These are phyloP conservation scores for Mus caroli DNA, from an alignment of 2,797 vertebrate genomes.

Conservation along the genomic window DNA sequence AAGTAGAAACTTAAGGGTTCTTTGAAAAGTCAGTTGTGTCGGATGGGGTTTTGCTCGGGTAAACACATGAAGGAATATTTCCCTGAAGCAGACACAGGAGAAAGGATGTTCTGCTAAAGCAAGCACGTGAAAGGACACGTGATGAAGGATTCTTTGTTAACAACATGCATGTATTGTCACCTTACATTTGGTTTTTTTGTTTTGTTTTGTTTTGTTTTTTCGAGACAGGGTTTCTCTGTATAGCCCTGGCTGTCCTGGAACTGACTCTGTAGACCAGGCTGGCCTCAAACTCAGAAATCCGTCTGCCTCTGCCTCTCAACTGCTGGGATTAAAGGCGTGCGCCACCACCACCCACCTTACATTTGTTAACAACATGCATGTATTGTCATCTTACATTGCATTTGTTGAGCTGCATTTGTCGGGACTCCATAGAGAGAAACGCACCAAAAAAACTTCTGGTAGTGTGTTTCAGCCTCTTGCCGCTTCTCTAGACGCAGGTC, in stretches of 20 bases:
- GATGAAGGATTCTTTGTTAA: not conserved
- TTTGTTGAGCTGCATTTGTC: not conserved
- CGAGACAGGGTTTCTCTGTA: too few species aligned
- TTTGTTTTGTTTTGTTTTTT: too few species aligned
- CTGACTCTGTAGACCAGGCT: too few species aligned
- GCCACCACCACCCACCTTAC: too few species aligned
- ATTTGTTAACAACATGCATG: too few species aligned
- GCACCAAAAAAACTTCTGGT: not conserved
- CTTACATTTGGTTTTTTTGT: too few species aligned
- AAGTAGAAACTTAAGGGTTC: not conserved
- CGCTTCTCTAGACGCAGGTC: not conserved
- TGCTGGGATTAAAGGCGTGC: too few species aligned
- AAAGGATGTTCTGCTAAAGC: not conserved
- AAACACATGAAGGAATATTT: not conserved
- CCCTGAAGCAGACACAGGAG: not conserved
- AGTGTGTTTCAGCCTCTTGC: not conserved
- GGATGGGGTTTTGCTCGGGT: not conserved
- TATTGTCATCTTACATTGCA: not conserved
- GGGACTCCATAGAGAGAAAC: not conserved
- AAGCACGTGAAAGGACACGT: not conserved
- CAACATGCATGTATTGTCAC: too few species aligned
- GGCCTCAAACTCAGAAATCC: too few species aligned
- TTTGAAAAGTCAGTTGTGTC: not conserved
- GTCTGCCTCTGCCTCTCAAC: too few species aligned
- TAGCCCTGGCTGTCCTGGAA: too few species aligned